Conservation (phyloP, 2,888 invertebrate genomes). For the Melieria crassipennis region DNA sequence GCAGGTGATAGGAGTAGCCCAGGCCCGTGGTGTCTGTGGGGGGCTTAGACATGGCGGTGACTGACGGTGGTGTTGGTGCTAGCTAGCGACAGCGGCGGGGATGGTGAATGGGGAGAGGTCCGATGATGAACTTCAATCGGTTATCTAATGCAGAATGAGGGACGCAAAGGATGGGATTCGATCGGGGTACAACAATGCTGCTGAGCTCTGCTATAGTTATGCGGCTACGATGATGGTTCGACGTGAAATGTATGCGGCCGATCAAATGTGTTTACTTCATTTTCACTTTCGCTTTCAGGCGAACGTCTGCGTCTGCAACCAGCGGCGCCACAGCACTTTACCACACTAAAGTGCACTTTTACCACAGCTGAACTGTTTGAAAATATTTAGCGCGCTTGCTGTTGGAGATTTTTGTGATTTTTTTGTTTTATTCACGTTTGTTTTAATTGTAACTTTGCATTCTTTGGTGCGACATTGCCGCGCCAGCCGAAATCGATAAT, state of each 20-base stretch:
- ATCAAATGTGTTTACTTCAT: conserved; percentile 16
- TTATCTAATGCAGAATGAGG: conserved; percentile 18
- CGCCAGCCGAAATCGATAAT: conserved; percentile 49
- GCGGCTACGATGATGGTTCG: too few relatives aligned
- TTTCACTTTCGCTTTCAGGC: conserved; percentile 16
- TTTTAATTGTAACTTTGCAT: too few relatives aligned
- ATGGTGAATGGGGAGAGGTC: not conserved
- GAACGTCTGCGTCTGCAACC: too few relatives aligned
- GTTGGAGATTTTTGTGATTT: too few relatives aligned
- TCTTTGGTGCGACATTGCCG: not conserved
- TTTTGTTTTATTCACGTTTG: too few relatives aligned
- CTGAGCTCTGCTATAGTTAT: too few relatives aligned
- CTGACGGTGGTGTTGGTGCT: not conserved
- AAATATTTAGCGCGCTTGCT: too few relatives aligned
- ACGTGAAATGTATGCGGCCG: too few relatives aligned
- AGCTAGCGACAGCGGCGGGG: conserved; percentile 17
- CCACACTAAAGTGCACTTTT: too few relatives aligned
- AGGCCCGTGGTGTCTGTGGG: conserved; percentile 71
- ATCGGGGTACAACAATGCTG: not conserved
- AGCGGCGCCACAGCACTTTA: too few relatives aligned
- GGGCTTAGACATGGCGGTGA: conserved; percentile 60
- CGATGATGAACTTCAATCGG: not conserved
- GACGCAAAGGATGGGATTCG: conserved; percentile 6
- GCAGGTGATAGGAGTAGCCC: conserved; percentile 86
- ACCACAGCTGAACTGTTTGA: too few relatives aligned